A percentile compares a stretch with the other conserved stretches of the same genome.
Evolutionary conservation across 2,888 invertebrate species (phyloP).

Genomic region (Agelastica alni): DNA sequence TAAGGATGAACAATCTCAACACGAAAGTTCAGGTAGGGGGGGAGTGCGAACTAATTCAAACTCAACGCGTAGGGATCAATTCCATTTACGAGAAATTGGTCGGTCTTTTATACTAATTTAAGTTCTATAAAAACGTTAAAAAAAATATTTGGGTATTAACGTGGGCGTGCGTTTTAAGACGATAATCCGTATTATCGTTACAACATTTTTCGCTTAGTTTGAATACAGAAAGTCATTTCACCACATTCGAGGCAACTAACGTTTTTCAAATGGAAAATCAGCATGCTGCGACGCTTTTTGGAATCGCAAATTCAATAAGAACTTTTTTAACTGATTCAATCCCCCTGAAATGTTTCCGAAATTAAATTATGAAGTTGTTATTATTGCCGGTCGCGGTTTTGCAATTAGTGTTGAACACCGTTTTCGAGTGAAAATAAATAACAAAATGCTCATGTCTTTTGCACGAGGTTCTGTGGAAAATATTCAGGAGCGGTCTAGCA

Average conservation of each 20-base stretch:
- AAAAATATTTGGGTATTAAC: too few relatives aligned
- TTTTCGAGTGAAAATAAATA: conserved; percentile 5
- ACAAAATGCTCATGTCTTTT: conserved; percentile 9
- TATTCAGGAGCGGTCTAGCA: conserved; percentile 3
- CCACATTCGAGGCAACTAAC: neutral
- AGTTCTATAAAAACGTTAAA: too few relatives aligned
- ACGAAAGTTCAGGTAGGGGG: too few relatives aligned
- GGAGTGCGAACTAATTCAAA: too few relatives aligned
- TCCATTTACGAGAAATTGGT: too few relatives aligned
- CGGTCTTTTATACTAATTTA: too few relatives aligned
- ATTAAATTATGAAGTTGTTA: conserved; percentile 9
- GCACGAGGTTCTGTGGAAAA: conserved; percentile 1
- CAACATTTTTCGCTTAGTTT: too few relatives aligned
- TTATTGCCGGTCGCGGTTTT: conserved; percentile 7
- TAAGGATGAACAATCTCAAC: too few relatives aligned
- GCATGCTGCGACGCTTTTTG: neutral
- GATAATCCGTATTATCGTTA: too few relatives aligned
- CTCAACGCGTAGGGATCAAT: too few relatives aligned
- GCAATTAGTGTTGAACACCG: neutral
- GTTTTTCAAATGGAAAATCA: neutral
- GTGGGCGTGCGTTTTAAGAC: too few relatives aligned
- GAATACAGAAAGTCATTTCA: too few relatives aligned
- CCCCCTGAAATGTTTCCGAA: conserved; percentile 2
- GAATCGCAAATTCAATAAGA: neutral
- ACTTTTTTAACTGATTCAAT: conserved; percentile 4